phyloP scores from a whole-genome alignment of 2,888 invertebrate genomes.

The Bombyx huttoni region DNA sequence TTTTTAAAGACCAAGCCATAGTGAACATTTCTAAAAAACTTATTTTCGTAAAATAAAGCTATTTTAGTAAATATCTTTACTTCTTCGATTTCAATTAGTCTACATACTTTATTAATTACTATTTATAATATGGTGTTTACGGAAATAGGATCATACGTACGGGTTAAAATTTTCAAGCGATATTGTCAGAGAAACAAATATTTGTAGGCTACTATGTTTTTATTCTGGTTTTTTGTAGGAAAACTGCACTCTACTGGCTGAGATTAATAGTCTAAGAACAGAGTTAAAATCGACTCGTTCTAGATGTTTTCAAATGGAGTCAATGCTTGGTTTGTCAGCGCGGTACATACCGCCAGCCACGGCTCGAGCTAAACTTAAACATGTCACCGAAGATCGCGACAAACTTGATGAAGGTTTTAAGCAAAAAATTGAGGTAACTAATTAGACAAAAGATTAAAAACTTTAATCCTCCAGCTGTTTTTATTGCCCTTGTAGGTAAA shows the following conservation, averaged over 20 bases:
- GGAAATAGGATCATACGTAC: no score
- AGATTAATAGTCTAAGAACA: constrained; percentile 81
- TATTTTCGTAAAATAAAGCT: no score
- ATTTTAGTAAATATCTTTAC: no score
- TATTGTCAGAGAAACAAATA: no score
- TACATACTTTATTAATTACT: no score
- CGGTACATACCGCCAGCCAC: constrained; percentile 72
- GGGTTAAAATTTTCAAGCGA: no score
- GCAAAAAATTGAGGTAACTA: constrained; percentile 53
- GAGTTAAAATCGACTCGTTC: constrained; percentile 77
- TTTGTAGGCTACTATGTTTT: neutral
- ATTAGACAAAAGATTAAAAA: neutral
- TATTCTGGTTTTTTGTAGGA: constrained; percentile 55
- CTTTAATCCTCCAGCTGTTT: no score
- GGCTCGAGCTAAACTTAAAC: constrained; percentile 75
- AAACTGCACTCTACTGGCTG: constrained; percentile 82
- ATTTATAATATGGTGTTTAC: no score
- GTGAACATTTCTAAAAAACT: no score
- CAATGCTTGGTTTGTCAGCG: constrained; percentile 75
- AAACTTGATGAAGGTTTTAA: constrained; percentile 72
- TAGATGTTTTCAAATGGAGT: constrained; percentile 80
- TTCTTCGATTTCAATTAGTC: no score
- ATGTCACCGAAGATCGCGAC: constrained; percentile 73
- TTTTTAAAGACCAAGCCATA: no score
- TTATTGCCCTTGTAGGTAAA: no score